A percentile compares a stretch with the other conserved stretches of the same genome.
phyloP scores from a whole-genome alignment of 2,888 invertebrate genomes.

The Trachelus troglodyta region DNA sequence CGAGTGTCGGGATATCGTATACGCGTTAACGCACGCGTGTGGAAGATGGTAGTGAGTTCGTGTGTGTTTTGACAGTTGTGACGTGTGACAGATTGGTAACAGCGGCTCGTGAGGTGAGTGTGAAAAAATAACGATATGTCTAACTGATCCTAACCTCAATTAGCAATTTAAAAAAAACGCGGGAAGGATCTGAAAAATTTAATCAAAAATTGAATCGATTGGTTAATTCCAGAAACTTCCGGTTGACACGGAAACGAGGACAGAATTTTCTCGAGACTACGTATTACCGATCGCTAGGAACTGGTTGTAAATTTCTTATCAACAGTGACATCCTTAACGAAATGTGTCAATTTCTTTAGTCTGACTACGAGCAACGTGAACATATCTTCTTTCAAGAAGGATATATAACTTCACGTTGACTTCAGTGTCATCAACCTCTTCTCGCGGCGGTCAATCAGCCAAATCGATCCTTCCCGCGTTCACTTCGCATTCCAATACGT shows the following conservation, averaged over 20 bases:
- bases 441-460: neutral
- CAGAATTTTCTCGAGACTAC: neutral
- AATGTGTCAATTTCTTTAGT: neutral
- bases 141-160: neutral
- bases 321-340: neutral
- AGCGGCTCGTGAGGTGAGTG: constrained; percentile 28
- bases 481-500: neutral
- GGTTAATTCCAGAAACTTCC: neutral
- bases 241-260: neutral
- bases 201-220: neutral
- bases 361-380: neutral
- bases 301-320: neutral
- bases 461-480: neutral
- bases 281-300: neutral
- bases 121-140: neutral
- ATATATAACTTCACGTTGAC: neutral
- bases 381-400: neutral
- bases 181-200: neutral
- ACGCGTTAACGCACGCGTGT: constrained; percentile 20
- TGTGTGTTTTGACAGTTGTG: constrained; percentile 55
- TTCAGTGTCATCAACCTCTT: constrained; percentile 5
- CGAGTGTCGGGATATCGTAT: neutral
- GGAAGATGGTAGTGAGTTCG: constrained; percentile 55
- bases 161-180: neutral
- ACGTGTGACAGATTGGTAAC: constrained; percentile 28